phyloP scores from a whole-genome alignment of 2,797 vertebrate genomes.

The Psittacula derbiana region DNA sequence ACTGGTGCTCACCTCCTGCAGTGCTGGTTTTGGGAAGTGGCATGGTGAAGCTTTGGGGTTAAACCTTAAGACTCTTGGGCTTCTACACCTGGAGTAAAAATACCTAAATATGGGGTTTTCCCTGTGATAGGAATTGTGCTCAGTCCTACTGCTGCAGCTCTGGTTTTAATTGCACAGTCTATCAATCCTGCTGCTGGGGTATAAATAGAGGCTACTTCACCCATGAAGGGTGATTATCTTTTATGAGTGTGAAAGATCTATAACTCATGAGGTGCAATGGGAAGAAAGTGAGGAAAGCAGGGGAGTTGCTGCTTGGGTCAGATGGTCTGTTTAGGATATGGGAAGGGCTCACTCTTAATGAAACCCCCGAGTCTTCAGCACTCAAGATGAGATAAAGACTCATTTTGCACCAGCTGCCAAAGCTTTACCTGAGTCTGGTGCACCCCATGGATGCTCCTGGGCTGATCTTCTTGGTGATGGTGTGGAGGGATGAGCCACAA shows the following conservation, averaged over 20 bases:
- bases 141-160: slow-evolving; percentile 46
- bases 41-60: background rate
- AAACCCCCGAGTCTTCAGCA: background rate
- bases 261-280: slow-evolving; percentile 62
- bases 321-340: background rate
- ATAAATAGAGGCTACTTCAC: slow-evolving; percentile 69
- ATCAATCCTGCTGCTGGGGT: slow-evolving; percentile 55
- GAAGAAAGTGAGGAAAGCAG: slow-evolving; percentile 27
- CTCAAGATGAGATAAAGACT: background rate
- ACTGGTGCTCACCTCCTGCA: background rate
- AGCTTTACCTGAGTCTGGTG: background rate
- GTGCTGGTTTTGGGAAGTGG: background rate
- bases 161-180: slow-evolving; percentile 63
- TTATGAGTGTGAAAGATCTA: slow-evolving; percentile 61
- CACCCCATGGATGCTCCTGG: background rate
- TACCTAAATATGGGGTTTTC: background rate
- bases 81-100: background rate
- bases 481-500: background rate
- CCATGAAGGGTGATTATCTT: slow-evolving; percentile 77
- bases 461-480: background rate
- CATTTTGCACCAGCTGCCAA: background rate
- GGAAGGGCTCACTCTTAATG: background rate
- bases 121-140: background rate
- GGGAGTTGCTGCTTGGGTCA: background rate
- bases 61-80: background rate